Evolutionary conservation across 2,888 invertebrate genomes (phyloP).

Genomic region (Agrypnus murinus): DNA sequence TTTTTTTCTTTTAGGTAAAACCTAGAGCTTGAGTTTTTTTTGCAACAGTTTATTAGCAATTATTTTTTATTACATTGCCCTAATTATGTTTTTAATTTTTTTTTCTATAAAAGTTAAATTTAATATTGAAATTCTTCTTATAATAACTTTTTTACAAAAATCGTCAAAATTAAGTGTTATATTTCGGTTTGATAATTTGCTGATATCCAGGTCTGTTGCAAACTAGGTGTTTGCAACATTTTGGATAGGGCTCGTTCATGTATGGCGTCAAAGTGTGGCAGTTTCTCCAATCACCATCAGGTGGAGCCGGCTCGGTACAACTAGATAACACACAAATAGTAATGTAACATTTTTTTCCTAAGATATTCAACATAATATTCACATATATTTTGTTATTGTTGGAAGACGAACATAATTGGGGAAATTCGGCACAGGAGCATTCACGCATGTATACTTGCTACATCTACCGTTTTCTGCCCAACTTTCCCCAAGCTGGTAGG

Average conservation of each 20-base stretch:
- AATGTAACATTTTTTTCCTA: no score
- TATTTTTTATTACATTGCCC: no score
- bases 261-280: not conserved
- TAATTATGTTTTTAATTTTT: no score
- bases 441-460: not conserved
- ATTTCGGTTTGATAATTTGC: not conserved
- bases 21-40: no score
- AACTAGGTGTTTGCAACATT: slow-evolving; percentile 11
- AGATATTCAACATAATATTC: no score
- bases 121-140: no score
- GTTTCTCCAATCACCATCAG: slow-evolving; percentile 23
- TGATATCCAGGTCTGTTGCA: slow-evolving; percentile 9
- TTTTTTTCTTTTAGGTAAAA: no score
- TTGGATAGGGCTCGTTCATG: not conserved
- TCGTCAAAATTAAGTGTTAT: slow-evolving; percentile 3
- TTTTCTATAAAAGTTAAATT: no score
- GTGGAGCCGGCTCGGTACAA: slow-evolving; percentile 12
- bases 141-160: not conserved
- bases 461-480: slow-evolving; percentile 3
- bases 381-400: not conserved
- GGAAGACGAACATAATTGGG: not conserved
- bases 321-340: slow-evolving; percentile 5
- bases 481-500: not conserved
- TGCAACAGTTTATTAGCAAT: no score
- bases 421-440: not conserved